Base-by-base conservation (phyloP, 2,888 invertebrate species). In the Limenitis camilla region DNA sequence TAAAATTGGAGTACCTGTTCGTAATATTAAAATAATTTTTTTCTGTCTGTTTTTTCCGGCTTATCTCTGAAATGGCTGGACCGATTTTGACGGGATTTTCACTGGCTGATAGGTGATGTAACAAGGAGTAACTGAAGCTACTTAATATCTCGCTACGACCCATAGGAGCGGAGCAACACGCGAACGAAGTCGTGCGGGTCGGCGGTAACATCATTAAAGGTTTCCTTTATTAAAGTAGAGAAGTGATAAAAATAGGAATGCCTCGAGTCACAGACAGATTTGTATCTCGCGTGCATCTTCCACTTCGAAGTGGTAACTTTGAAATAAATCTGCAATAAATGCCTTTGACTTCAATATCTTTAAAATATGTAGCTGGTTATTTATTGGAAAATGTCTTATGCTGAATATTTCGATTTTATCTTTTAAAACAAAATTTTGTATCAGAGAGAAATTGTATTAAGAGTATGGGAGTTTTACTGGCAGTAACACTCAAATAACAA, bases 161-260 rank as follows among this genome's bases (percentile, higher is more conserved):
- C n/a, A n/a, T n/a, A n/a, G n/a, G n/a, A n/a, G n/a, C n/a, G n/a
- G n/a, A n/a, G n/a, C n/a, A n/a, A n/a, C n/a, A n/a, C n/a, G n/a
- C n/a, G n/a, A n/a, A n/a, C n/a, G n/a, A n/a, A n/a, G n/a, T n/a
- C n/a, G n/a, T n/a, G n/a, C n/a, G n/a, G n/a, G n/a, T n/a, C n/a
- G n/a, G n/a, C n/a, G 85, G 85, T 45, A 75, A 75, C 81, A 81
- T 84, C 85, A 85, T 83, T 85, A 84, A 79, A 65, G 78, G 72
- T 71, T 79, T 76, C 78, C 84, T 84, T 82, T 84, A 78, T 81
- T 74, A 82, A 85, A 84, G 79, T 81, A 82, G 81, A 74, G 75
- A 81, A 86, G 83, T 85, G 83, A 86, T 85, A 86, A 85, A 86
- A 86, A 84, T 77, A 75, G 70, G 63, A 78, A 72, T 72, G 83